Evolutionary conservation across 2,797 vertebrate genomes (phyloP).

Genomic region (Natrix natrix): DNA sequence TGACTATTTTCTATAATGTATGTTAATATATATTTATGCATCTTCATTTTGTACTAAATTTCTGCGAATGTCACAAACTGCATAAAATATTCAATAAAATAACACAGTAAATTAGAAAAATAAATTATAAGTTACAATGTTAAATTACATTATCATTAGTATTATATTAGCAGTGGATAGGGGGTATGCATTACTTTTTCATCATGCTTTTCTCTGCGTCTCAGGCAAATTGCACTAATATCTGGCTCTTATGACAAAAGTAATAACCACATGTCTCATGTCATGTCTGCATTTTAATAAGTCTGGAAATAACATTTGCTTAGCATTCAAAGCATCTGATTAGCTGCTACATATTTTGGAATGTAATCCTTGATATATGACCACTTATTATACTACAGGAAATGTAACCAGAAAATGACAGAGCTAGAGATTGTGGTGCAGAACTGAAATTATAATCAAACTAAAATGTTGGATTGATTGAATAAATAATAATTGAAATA

Average conservation of each 20-base stretch:
- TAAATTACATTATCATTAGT: not conserved
- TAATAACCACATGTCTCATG: not conserved
- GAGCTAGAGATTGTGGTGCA: not conserved
- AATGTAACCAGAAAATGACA: not conserved
- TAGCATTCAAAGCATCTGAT: not conserved
- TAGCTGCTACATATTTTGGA: not conserved
- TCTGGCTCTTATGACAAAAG: not conserved
- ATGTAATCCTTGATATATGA: not conserved
- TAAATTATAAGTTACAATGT: not conserved
- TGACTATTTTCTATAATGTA: not conserved
- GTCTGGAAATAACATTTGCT: not conserved
- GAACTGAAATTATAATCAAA: not conserved
- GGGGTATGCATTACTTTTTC: not conserved
- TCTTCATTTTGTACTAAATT: not conserved
- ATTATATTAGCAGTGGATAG: not conserved
- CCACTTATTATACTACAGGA: not conserved
- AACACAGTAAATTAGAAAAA: not conserved
- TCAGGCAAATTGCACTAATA: not conserved
- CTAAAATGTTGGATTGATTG: not conserved
- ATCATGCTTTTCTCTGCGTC: not conserved
- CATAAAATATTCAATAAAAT: not conserved
- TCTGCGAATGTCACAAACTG: not conserved
- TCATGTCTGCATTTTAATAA: not conserved
- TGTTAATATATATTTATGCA: not conserved
- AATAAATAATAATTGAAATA: not conserved